Evolutionary conservation across 2,888 invertebrate genomes (phyloP).

Genomic region (Drosophila anomelani): DNA sequence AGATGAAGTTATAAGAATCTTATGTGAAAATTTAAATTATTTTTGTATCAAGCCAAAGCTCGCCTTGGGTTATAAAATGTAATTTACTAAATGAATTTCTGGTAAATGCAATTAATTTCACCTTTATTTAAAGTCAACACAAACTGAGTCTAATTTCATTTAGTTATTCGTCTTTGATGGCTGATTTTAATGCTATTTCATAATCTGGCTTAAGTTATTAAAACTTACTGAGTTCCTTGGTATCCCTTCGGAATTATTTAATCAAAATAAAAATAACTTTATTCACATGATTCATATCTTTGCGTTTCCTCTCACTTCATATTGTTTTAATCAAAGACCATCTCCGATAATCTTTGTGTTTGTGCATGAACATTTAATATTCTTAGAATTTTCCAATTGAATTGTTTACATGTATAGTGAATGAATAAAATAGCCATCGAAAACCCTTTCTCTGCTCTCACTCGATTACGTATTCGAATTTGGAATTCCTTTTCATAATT

Average conservation of each 20-base stretch:
- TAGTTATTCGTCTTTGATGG: not conserved
- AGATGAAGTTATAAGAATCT: not conserved
- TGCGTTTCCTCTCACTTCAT: not conserved
- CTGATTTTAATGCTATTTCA: not conserved
- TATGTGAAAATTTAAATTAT: not conserved
- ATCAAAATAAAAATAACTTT: not conserved
- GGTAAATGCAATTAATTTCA: not conserved
- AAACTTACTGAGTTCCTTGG: no score
- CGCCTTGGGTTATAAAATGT: not conserved
- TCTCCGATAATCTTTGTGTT: not conserved
- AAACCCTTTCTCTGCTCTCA: slow-evolving; percentile 11
- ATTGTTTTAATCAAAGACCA: slow-evolving; percentile 12
- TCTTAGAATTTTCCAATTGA: slow-evolving; percentile 9
- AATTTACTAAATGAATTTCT: not conserved
- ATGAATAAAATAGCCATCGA: slow-evolving; percentile 20
- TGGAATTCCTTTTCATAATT: slow-evolving; percentile 46
- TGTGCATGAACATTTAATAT: slow-evolving; percentile 7
- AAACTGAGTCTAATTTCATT: not conserved
- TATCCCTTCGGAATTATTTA: not conserved
- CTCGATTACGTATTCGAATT: slow-evolving; percentile 44
- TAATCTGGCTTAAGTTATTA: no score
- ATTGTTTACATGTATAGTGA: slow-evolving; percentile 16
- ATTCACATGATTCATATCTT: slow-evolving; percentile 1
- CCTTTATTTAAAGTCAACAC: not conserved
- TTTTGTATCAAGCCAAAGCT: not conserved